A percentile compares a stretch with the other conserved stretches of the same genome.
Conservation (phyloP, 2,888 invertebrate genomes). For the Pandemis corylana region DNA sequence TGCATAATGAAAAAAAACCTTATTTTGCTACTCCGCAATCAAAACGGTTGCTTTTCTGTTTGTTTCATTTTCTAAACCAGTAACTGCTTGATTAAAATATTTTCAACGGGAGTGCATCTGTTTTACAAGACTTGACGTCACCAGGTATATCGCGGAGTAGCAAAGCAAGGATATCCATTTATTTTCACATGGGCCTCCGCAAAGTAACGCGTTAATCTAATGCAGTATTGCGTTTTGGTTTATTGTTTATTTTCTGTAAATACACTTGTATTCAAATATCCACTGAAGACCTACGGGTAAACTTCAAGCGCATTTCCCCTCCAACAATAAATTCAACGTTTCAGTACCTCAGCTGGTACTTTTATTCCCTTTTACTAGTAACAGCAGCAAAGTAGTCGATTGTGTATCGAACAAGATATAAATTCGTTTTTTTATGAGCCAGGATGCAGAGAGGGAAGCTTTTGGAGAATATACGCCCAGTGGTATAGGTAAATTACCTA, state of each 20-base stretch:
- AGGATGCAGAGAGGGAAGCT: not conserved
- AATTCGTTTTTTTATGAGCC: not conserved
- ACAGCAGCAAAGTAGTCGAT: not conserved
- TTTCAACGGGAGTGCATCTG: too few relatives aligned
- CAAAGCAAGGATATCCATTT: too few relatives aligned
- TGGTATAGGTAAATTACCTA: not conserved
- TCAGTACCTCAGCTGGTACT: constrained; percentile 8
- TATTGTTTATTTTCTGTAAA: not conserved
- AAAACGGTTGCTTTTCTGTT: too few relatives aligned
- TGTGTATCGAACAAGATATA: constrained; percentile 4
- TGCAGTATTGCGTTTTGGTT: too few relatives aligned
- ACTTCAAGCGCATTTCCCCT: not conserved
- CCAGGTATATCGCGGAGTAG: too few relatives aligned
- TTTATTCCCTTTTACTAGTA: constrained; percentile 12
- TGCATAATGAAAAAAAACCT: too few relatives aligned
- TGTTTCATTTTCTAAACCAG: too few relatives aligned
- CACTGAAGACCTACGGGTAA: not conserved
- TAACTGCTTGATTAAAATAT: too few relatives aligned
- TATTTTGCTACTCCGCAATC: too few relatives aligned
- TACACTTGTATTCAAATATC: not conserved
- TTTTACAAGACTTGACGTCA: too few relatives aligned
- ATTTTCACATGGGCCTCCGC: too few relatives aligned
- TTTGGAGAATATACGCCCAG: not conserved
- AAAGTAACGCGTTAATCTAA: too few relatives aligned
- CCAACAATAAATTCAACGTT: constrained; percentile 12